Base-by-base conservation (phyloP, 1,140 invertebrate genomes). In the Drosophila chauvacae region DNA sequence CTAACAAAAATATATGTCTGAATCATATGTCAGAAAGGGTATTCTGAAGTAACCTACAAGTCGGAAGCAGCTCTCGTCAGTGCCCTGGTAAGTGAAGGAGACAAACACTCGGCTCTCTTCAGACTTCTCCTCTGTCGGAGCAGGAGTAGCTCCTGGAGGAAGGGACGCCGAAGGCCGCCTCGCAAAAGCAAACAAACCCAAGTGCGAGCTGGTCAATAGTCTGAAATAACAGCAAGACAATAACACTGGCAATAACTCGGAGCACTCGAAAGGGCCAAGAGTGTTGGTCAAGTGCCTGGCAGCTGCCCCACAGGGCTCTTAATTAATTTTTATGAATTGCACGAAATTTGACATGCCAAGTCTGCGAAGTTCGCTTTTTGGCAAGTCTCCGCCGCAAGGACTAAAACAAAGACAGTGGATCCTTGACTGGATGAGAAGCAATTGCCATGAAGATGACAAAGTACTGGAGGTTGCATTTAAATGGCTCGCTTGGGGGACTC, bases 241-340 rank as follows among this genome's bases (percentile, higher is more conserved):
- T 88, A 84, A 90, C 85, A 84, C 80, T 78, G 84, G 85, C 85
- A 84, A 88, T 88, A 88, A 78, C 72, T 90, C 77, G 73, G 70
- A 64, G 70, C 70, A 51, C 45, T 81, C 50, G 39, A 76, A 61
- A 39, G 20, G n/a, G 45, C 39, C 48, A 35, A 16, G 28, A 59
- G 50, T 61, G 59, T 70, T 88, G 77, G 77, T 78, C 85, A 90
- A 88, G 85, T 81, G 77, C 59, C 72, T 84, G 84, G 66, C 80
- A 87, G 65, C 51, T 50, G 44, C 44, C 50, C 42, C 42, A 30
- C 56, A 69, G 74, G 82, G 56, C 82, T 90, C 85, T 88, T 88
- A 88, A 88, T 88, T 90, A 88, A 90, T 88, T 88, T 90, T 81
- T 84, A 90, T 90, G 81, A 90, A 88, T 90, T 88, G 85, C 85